Base-by-base conservation (phyloP, 1,140 invertebrate genomes). In the Hyposmocoma kahamanoa region DNA sequence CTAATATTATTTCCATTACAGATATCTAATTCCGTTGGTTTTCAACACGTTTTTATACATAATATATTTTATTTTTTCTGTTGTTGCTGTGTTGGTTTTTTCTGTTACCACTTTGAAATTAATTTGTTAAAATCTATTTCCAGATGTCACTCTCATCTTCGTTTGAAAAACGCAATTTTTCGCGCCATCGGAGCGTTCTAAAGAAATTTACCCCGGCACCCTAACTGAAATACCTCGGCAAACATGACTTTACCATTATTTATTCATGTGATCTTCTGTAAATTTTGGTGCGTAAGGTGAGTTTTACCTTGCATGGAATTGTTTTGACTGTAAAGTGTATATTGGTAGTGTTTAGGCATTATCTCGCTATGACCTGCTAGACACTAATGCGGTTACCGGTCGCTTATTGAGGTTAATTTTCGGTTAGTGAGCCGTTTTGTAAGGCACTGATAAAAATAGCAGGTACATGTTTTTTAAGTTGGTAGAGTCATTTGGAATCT, bases 131-230 rank as follows among this genome's bases (percentile, higher is more conserved):
- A n/a, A n/a, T 26, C 43, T 59, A 52, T 64, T 64, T 57, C 44
- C 49, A 63, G 50, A 50, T 52, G 50, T 51, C 55, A 67, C 52
- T 50, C 39, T 26, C n/a, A n/a, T n/a, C 20, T 63, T 76, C 70
- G 63, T 76, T 78, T 76, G 62, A 68, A 78, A 75, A 75, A 76
- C 67, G 61, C 71, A 80, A 74, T 80, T 83, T 80, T 72, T 80
- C 78, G 70, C 72, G 58, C 60, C 79, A 80, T 62, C 59, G 72
- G 63, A 83, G 69, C 74, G 68, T 70, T 76, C 42, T 62, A 76
- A 80, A 78, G 73, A 80, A 76, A 81, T 73, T 78, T 74, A 74
- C 60, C 67, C n/a, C 62, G 50, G 42, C 62, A 50, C 11, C 15
- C 10, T 17, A 15, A 15, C 62, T 59, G 63, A 70, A 79, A 75